These are phyloP conservation scores for Capitulum mitella DNA, from an alignment of 2,888 invertebrate genomes.

Conservation along the genomic window DNA sequence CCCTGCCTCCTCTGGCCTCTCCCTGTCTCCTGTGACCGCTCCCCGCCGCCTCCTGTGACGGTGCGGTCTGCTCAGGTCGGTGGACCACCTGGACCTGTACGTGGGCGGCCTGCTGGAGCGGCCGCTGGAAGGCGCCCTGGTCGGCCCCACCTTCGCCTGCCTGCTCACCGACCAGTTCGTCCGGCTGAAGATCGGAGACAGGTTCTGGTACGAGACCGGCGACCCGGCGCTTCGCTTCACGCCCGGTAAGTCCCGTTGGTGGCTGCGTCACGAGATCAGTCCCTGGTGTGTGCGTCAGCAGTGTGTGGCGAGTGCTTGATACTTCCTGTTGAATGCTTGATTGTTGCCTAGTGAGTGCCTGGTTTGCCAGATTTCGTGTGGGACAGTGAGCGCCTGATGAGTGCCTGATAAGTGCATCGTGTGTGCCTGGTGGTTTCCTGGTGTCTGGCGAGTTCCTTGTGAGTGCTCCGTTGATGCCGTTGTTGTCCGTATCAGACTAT, in stretches of 20 bases:
- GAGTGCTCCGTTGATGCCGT: no score
- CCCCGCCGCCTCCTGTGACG: no score
- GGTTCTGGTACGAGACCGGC: constrained; percentile 79
- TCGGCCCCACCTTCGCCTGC: constrained; percentile 79
- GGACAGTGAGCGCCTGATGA: not conserved
- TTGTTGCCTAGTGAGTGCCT: not conserved
- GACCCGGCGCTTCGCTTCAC: constrained; percentile 59
- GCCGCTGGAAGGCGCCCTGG: constrained; percentile 62
- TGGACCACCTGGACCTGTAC: constrained; percentile 81
- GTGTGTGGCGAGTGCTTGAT: no score
- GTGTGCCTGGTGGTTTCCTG: no score
- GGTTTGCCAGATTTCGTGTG: no score
- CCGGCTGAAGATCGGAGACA: constrained; percentile 68
- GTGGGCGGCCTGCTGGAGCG: constrained; percentile 77
- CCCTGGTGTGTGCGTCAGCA: no score
- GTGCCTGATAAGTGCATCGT: not conserved
- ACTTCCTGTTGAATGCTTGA: not conserved
- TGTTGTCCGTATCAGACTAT: no score
- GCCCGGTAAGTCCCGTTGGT: constrained; percentile 47
- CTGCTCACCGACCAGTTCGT: constrained; percentile 77
- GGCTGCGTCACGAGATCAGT: not conserved
- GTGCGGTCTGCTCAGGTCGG: no score
- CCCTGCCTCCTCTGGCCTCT: no score
- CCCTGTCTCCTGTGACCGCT: no score
- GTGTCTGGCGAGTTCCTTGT: no score